Evolutionary conservation across 2,113 vertebrate species (phyloP), one percentile per base, ranked within the genome.

Genomic region (Cyanocitta stelleri): DNA sequence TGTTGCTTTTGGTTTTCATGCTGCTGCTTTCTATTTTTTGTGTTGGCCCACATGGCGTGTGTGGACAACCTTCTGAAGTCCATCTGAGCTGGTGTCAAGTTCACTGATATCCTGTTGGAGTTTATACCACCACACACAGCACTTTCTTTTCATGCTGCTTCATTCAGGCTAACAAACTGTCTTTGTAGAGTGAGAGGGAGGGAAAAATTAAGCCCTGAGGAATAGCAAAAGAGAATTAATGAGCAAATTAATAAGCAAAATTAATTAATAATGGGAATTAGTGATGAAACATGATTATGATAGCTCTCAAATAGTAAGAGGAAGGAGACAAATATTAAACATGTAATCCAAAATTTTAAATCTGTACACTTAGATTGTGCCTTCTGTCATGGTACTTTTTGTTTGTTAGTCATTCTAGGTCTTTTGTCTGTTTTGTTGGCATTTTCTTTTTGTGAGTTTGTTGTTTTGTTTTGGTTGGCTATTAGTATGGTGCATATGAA

Each of bases 21-120:
- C 48, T 89, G n/a, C 41, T 80, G n/a, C 30, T 48, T 58, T 80
- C 23, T 7, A 0, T 37, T 64, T 19, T 52, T 71, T 12, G 3
- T 27, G 18, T 11, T 48, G 30, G 62, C 24, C 37, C 29, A 3
- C 7, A 0, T 1, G 4, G 15, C 2, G 1, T 30, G 22, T 0
- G 3, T 41, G 44, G 20, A 19, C 27, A 48, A 10, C 37, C 21
- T 59, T 59, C 61, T 82, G 37, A 62, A 58, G 24, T 27, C 32
- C 8, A 3, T 33, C 72, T 39, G 44, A 54, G 10, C 16, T 58
- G 24, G 4, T 39, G 55, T 37, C 29, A 27, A 20, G 14, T 21
- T 73, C 32, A 27, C 3, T 37, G 23, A 46, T 56, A 43, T 6
- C 21, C 37, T 17, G 3, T 43, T 59, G 26, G 54, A 49, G 43